Percentiles rank a stretch among this genome's conserved stretches.
Conservation (phyloP, 2,113 vertebrate genomes). For the Ciconia maguari region DNA sequence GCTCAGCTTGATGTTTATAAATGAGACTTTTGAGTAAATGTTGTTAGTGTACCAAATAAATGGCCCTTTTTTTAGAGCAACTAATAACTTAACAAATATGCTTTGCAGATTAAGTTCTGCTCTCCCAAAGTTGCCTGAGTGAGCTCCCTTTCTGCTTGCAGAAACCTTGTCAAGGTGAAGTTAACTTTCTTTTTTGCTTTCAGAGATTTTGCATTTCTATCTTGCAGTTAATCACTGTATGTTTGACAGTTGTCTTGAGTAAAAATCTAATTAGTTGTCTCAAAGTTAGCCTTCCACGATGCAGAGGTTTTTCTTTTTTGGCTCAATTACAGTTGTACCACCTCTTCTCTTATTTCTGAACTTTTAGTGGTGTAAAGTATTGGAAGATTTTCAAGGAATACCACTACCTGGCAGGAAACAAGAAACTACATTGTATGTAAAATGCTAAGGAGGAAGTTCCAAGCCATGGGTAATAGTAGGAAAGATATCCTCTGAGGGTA, state of each 20-base stretch:
- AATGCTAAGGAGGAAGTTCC: neutral
- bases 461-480: neutral
- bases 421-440: neutral
- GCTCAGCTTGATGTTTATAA: neutral
- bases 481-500: neutral
- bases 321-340: neutral
- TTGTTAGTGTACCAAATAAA: neutral
- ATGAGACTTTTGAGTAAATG: neutral
- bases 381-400: slow-evolving; percentile 1
- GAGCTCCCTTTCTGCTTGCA: neutral
- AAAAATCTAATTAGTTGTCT: neutral
- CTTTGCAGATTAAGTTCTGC: neutral
- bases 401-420: neutral
- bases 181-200: neutral
- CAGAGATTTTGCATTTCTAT: neutral
- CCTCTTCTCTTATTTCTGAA: neutral
- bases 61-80: neutral
- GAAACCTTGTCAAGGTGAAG: neutral
- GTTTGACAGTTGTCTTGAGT: neutral
- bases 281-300: neutral
- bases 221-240: neutral
- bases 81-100: neutral
- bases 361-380: neutral
- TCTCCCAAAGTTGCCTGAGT: neutral
- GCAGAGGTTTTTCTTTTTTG: neutral